These are phyloP conservation scores for Nyleta sp. DNA, from an alignment of 2,888 invertebrate species.

Conservation along the genomic window DNA sequence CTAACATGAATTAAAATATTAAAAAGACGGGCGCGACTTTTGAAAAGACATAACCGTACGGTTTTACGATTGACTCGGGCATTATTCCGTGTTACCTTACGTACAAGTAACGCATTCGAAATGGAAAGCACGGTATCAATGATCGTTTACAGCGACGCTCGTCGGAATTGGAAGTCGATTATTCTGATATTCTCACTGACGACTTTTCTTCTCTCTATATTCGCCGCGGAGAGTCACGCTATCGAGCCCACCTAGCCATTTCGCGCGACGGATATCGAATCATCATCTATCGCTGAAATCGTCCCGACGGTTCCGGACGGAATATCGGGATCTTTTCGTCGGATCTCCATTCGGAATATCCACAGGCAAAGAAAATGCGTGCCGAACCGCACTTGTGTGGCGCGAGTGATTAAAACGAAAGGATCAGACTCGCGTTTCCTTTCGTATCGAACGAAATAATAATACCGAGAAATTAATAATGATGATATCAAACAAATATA, in stretches of 20 bases:
- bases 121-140: constrained; percentile 60
- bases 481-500: too few species aligned
- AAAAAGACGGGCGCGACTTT: constrained; percentile 8
- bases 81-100: constrained; percentile 53
- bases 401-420: too few species aligned
- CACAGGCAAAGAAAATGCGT: constrained; percentile 3
- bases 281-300: constrained; percentile 63
- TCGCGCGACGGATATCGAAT: constrained; percentile 61
- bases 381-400: too few species aligned
- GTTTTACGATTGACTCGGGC: constrained; percentile 36
- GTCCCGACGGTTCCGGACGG: constrained; percentile 51
- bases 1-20: constrained; percentile 33
- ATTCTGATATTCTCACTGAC: constrained; percentile 62
- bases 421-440: too few species aligned
- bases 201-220: constrained; percentile 58
- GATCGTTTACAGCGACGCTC: constrained; percentile 60
- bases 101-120: constrained; percentile 58
- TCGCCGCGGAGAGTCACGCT: constrained; percentile 55
- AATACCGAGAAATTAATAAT: too few species aligned
- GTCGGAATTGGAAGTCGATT: constrained; percentile 62
- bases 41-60: constrained; percentile 42
- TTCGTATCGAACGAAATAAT: too few species aligned
- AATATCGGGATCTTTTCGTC: constrained; percentile 51
- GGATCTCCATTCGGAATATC: constrained; percentile 54
- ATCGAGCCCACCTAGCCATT: constrained; percentile 47